Percentiles rank a stretch among this genome's conserved stretches.
Evolutionary conservation across 2,888 invertebrate species (phyloP).

Genomic region (Alentia gelatinosa): DNA sequence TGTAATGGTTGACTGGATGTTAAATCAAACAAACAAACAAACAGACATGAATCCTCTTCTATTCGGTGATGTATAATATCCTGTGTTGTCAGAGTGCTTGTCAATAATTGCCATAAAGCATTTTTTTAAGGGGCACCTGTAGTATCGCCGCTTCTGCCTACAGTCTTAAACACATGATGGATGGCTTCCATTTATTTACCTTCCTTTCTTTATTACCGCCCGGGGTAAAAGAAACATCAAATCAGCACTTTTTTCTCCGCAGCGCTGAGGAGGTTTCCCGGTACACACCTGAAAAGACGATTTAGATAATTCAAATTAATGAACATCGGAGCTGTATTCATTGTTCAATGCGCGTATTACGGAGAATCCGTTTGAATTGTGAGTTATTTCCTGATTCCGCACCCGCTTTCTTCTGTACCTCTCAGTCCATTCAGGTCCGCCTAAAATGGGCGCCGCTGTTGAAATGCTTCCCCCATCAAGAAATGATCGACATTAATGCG

Average conservation of each 20-base stretch:
- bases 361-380: background rate
- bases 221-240: background rate
- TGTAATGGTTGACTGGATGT: too few species aligned
- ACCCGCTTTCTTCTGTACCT: background rate
- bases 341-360: background rate
- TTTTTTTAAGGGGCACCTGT: background rate
- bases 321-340: background rate
- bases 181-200: background rate
- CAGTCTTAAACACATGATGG: background rate
- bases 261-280: background rate
- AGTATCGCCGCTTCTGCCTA: background rate
- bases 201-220: background rate
- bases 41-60: too few species aligned
- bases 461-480: conserved; percentile 5
- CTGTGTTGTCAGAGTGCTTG: background rate
- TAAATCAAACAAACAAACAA: too few species aligned
- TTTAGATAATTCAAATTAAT: conserved; percentile 28
- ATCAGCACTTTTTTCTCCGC: background rate
- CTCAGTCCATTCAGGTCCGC: background rate
- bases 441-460: background rate
- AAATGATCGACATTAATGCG: conserved; percentile 39
- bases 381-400: conserved; percentile 11
- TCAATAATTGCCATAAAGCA: background rate
- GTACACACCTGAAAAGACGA: background rate
- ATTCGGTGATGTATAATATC: background rate